Percentiles rank a stretch among this genome's conserved stretches.
Conservation (phyloP, 2,888 invertebrate genomes). For the Agrotis segetum region DNA sequence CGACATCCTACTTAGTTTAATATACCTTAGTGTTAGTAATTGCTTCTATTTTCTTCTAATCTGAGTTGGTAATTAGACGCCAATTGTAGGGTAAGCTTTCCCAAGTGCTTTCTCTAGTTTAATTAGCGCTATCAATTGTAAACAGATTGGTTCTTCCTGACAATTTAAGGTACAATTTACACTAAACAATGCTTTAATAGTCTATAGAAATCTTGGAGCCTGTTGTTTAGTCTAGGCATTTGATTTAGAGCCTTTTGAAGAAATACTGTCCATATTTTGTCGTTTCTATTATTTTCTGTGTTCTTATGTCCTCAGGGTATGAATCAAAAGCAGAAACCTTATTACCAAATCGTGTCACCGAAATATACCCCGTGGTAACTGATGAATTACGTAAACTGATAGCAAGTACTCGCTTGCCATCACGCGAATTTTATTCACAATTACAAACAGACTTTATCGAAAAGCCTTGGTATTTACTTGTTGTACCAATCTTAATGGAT, state of each 20-base stretch:
- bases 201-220: not conserved
- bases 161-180: conserved; percentile 22
- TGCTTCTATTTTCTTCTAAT: conserved; percentile 52
- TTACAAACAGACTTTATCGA: conserved; percentile 58
- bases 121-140: conserved; percentile 60
- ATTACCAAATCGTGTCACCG: conserved; percentile 43
- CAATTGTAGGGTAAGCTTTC: conserved; percentile 54
- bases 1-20: conserved; percentile 29
- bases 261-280: not conserved
- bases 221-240: not conserved
- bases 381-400: conserved; percentile 63
- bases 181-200: conserved; percentile 18
- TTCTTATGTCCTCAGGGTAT: conserved; percentile 17
- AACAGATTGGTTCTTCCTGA: conserved; percentile 43
- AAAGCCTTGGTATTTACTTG: conserved; percentile 67
- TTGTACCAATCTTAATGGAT: conserved; percentile 62
- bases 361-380: conserved; percentile 42
- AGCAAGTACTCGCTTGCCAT: conserved; percentile 47
- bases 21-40: conserved; percentile 40
- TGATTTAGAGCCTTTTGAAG: not conserved
- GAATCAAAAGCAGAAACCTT: conserved; percentile 31
- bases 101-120: conserved; percentile 54
- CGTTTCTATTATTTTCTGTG: not conserved
- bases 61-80: conserved; percentile 57
- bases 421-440: conserved; percentile 64